phyloP scores from a whole-genome alignment of 2,888 invertebrate genomes.

The Hemicrepidius hirtus region DNA sequence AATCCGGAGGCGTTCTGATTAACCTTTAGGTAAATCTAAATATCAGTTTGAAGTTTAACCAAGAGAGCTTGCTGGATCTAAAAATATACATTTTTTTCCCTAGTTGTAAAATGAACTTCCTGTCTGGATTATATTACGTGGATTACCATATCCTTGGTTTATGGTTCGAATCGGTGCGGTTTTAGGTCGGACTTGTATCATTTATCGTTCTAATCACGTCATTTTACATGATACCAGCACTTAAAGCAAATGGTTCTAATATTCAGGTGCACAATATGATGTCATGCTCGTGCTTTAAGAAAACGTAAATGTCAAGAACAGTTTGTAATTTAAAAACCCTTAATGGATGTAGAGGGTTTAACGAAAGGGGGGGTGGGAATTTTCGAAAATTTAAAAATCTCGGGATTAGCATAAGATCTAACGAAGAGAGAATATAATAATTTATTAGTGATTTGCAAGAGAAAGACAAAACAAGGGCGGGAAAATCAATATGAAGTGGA shows the following conservation, averaged over 20 bases:
- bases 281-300: constrained; percentile 3
- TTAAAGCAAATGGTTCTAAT: not conserved
- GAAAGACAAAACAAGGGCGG: constrained; percentile 69
- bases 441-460: constrained; percentile 68
- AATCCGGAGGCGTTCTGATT: too few relatives aligned
- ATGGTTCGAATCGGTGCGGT: not conserved
- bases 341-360: not conserved
- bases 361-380: too few relatives aligned
- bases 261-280: constrained; percentile 13
- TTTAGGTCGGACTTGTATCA: not conserved
- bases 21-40: not conserved
- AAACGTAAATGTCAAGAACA: constrained; percentile 12
- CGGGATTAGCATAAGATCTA: constrained; percentile 45
- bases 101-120: too few relatives aligned
- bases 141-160: not conserved
- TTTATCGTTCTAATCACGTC: constrained; percentile 1
- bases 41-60: not conserved
- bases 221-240: constrained; percentile 10
- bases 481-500: constrained; percentile 67
- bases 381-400: too few relatives aligned
- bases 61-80: not conserved
- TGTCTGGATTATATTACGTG: not conserved
- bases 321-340: not conserved
- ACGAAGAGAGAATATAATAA: constrained; percentile 66
- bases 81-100: too few relatives aligned